Evolutionary conservation across 2,888 invertebrate species (phyloP), one percentile per base, ranked within the genome.

Genomic region (Nemotelus nigrinus): DNA sequence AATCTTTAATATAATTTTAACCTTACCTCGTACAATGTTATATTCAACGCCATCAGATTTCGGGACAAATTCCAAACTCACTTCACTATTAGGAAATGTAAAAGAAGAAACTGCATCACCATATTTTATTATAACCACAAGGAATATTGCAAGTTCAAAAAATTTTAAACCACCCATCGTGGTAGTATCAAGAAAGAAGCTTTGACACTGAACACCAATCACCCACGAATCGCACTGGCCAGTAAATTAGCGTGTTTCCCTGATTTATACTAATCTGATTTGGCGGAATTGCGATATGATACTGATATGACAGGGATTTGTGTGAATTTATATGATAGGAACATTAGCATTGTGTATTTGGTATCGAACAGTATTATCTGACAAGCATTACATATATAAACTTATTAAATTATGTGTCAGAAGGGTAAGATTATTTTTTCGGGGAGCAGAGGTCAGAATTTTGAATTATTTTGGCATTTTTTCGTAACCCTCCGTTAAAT

Each of bases 71-170:
- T 53, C 8, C 7, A 76, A 55, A n/a, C 25, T 1, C 1, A 65
- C 44, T n/a, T 47, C 64, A 44, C 76, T 76, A n/a, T 60, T 64
- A 25, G 63, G 72, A n/a, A 67, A 67, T 44, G 41, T 43, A 47
- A 47, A 50, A 63, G 64, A 50, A 55, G 43, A 41, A 41, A 39
- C 47, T 55, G n/a, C 63, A 7, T 48, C 63, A 45, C 3, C 8
- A 65, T 0, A 8, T 65, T 44, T 5, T 8, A 4, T 8, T 43
- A 65, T 6, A 8, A 47, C 45, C 3, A 43, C n/a, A 65, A 47
- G 47, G n/a, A 10, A n/a, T 45, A 65, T 47, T 65, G 65, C 8
- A 5, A 65, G 45, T 10, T 45, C 44, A 39, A 65, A 65, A 3
- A 65, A 39, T 45, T 65, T 65, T 3, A 10, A 25, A 63, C 43